Base-by-base conservation (phyloP, 2,113 vertebrate species). In the Pterocles burchelli region DNA sequence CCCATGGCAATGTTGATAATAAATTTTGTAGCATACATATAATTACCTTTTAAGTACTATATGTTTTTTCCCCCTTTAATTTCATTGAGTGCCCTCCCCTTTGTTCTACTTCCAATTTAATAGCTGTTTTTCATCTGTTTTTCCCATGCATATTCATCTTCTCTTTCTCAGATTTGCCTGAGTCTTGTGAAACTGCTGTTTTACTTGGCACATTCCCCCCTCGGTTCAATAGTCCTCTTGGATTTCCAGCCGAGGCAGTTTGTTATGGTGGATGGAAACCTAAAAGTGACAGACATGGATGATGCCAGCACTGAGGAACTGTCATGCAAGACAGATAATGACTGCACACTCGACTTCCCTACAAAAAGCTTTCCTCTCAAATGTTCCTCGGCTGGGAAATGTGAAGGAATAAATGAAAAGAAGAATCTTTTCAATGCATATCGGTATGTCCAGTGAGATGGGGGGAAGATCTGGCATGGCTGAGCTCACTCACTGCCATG, bases 241-340 rank as follows among this genome's bases (percentile, higher is more conserved):
- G 99, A 99, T 98, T 99, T 99, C 97, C 99, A 99, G 97, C 99
- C 99, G 2, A 98, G 98, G 54, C 99, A 99, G 98, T 99, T 99
- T 85, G 98, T 99, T 88, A 98, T 98, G 70, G 98, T 99, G 88
- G 98, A 98, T 43, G 99, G 99, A 52, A 96, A 97, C 90, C 97
- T 99, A 66, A 99, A 99, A 97, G 98, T 99, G 93, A 99, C 99
- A 2, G 99, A 99, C 97, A 97, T 99, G 96, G 99, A 99, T 45
- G 99, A 99, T 74, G 98, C 98, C 96, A 99, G 97, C 81, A 96
- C 97, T 0, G 97, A 97, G 54, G 98, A 99, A 61, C 97, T 98
- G 14, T 19, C 85, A 29, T 99, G 99, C 80, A 95, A 57, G 67
- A 90, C 85, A 7, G 97, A 98, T 46, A 87, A 93, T 3, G 98